Conservation (phyloP, 2,888 invertebrate genomes). For the Lepidonotus clava region DNA sequence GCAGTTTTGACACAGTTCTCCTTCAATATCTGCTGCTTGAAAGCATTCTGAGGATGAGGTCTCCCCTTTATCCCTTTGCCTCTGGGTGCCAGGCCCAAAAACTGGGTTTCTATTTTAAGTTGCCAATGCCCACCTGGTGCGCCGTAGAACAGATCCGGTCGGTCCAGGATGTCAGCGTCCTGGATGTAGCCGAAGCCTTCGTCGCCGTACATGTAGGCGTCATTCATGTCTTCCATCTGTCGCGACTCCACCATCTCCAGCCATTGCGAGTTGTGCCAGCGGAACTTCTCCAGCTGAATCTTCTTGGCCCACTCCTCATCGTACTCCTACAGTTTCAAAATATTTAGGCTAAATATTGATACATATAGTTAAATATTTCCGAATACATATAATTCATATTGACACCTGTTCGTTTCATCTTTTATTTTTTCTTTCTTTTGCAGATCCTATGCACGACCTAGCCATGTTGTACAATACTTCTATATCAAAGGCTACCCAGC, state of each 20-base stretch:
- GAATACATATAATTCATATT: too few species aligned
- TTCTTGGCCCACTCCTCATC: constrained; percentile 95
- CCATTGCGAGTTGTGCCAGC: constrained; percentile 99
- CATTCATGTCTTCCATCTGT: constrained; percentile 75
- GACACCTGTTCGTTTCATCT: too few species aligned
- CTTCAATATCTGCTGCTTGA: not conserved
- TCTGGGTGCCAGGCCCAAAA: not conserved
- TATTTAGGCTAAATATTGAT: too few species aligned
- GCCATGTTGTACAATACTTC: too few species aligned
- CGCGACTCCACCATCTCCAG: constrained; percentile 93
- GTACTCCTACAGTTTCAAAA: constrained; percentile 83
- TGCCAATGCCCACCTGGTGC: constrained; percentile 61
- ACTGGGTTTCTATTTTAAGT: not conserved
- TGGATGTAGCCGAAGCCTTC: constrained; percentile 78
- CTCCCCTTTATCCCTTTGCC: too few species aligned
- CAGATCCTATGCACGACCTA: too few species aligned
- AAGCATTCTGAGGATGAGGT: not conserved
- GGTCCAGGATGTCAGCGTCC: constrained; percentile 78
- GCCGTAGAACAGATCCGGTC: constrained; percentile 78
- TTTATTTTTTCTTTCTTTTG: too few species aligned
- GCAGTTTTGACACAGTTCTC: not conserved
- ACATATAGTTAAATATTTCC: too few species aligned
- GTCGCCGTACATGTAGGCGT: constrained; percentile 76
- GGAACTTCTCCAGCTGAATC: constrained; percentile 95
- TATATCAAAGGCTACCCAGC: too few species aligned